These are phyloP conservation scores for Acromyrmex echinatior DNA, from an alignment of 1,140 invertebrate species.

Conservation along the genomic window DNA sequence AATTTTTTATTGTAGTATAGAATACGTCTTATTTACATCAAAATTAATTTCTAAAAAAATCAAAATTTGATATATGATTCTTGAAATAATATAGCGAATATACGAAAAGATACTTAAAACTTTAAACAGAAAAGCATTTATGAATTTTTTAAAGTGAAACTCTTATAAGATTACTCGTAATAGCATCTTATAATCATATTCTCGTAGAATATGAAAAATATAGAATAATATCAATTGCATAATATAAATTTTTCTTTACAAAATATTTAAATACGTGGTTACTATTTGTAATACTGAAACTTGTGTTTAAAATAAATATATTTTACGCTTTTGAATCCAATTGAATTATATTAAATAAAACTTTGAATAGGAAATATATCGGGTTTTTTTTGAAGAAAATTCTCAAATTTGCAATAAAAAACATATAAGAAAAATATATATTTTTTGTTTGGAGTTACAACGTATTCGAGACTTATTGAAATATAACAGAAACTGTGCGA, in stretches of 20 bases:
- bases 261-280: not conserved
- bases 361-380: not conserved
- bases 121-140: not conserved
- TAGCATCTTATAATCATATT: not conserved
- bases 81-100: not conserved
- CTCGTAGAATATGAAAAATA: slow-evolving; percentile 1
- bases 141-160: not conserved
- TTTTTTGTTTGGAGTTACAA: not conserved
- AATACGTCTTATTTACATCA: not conserved
- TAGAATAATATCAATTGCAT: not conserved
- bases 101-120: not conserved
- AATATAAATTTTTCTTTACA: not conserved
- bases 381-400: not conserved
- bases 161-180: not conserved
- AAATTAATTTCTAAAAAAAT: not conserved
- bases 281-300: slow-evolving; percentile 16
- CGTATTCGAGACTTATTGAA: slow-evolving; percentile 14
- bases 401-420: not conserved
- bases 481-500: slow-evolving; percentile 11
- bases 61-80: not conserved
- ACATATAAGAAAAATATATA: not conserved
- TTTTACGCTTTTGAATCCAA: not conserved
- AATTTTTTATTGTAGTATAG: too few relatives aligned
- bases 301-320: not conserved
- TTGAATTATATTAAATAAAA: not conserved